Conservation (phyloP, 1,140 invertebrate genomes). For the Episyrphus balteatus region DNA sequence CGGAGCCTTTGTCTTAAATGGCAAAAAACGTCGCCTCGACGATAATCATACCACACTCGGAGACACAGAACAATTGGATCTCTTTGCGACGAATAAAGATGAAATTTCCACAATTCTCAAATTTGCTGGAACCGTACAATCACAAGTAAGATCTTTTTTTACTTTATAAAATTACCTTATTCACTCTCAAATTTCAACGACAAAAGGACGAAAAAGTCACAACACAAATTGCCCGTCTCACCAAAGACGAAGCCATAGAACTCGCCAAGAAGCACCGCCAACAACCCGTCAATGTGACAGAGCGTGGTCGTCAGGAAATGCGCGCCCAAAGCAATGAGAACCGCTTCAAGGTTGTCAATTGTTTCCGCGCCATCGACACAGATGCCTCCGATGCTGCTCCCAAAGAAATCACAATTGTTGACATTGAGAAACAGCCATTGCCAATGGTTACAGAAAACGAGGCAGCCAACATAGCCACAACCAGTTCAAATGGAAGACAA, state of each 20-base stretch:
- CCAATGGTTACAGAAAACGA: background rate
- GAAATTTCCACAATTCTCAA: slow-evolving; percentile 40
- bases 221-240: slow-evolving; percentile 35
- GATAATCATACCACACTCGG: slow-evolving; percentile 6
- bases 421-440: slow-evolving; percentile 11
- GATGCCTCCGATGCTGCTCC: background rate
- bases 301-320: slow-evolving; percentile 17
- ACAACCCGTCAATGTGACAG: slow-evolving; percentile 7
- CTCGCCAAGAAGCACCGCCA: slow-evolving; percentile 13
- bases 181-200: too few species aligned
- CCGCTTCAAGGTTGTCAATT: slow-evolving; percentile 34
- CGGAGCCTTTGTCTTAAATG: slow-evolving; percentile 42
- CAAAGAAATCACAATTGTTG: slow-evolving; percentile 12
- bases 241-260: slow-evolving; percentile 24
- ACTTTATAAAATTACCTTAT: background rate
- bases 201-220: slow-evolving; percentile 30
- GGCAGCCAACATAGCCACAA: background rate
- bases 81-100: slow-evolving; percentile 10
- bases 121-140: slow-evolving; percentile 44
- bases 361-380: slow-evolving; percentile 15
- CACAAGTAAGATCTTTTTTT: slow-evolving; percentile 16
- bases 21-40: slow-evolving; percentile 40
- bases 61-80: slow-evolving; percentile 4
- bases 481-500: background rate
- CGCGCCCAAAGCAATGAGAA: slow-evolving; percentile 21